phyloP scores from a whole-genome alignment of 1,140 invertebrate genomes.

The Eupristina koningsbergeri region DNA sequence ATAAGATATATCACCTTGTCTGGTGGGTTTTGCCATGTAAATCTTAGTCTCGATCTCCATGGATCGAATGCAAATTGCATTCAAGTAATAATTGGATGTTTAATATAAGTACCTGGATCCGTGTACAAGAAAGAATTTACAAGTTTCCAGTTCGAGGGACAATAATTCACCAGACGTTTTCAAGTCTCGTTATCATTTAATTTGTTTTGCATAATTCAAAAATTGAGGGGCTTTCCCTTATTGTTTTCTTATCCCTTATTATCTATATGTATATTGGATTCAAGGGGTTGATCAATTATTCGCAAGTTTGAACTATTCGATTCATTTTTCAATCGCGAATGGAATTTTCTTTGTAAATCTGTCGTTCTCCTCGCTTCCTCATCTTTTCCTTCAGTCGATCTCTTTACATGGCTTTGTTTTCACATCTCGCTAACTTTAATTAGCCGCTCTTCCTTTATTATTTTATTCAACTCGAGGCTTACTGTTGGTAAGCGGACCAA shows the following conservation, averaged over 20 bases:
- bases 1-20: neutral
- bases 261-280: neutral
- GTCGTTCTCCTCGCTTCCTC: constrained; percentile 35
- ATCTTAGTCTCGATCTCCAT: neutral
- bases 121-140: neutral
- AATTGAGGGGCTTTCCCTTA: neutral
- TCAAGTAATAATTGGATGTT: neutral
- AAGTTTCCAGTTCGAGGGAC: neutral
- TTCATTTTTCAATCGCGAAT: neutral
- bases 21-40: neutral
- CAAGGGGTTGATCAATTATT: neutral
- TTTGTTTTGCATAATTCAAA: neutral
- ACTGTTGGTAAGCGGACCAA: neutral
- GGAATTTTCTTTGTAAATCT: neutral
- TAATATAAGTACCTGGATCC: neutral
- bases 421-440: constrained; percentile 50
- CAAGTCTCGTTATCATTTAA: neutral
- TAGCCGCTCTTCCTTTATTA: constrained; percentile 37
- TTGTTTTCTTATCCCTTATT: neutral
- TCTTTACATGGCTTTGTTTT: constrained; percentile 16
- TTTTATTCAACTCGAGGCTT: constrained; percentile 12
- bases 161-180: constrained; percentile 19
- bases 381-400: neutral
- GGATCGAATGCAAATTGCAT: neutral
- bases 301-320: neutral